These are phyloP conservation scores for Cephus sareptanus DNA, from an alignment of 2,888 invertebrate genomes.

Conservation along the genomic window DNA sequence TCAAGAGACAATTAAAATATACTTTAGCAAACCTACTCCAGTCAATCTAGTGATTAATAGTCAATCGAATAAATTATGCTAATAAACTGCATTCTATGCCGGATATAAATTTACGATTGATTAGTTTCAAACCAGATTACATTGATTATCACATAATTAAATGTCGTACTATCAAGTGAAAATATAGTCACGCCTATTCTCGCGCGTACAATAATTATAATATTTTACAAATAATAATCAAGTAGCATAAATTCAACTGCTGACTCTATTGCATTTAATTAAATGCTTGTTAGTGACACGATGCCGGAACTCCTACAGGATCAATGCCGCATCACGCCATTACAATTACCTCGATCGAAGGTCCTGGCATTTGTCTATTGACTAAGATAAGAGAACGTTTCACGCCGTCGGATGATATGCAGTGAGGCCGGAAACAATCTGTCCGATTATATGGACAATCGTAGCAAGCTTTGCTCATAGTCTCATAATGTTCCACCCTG, in stretches of 20 bases:
- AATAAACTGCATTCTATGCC: background rate
- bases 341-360: slow-evolving; percentile 77
- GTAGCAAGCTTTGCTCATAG: slow-evolving; percentile 90
- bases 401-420: slow-evolving; percentile 86
- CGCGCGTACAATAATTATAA: background rate
- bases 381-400: slow-evolving; percentile 80
- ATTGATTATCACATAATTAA: background rate
- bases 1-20: background rate
- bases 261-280: background rate
- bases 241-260: background rate
- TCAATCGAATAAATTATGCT: background rate
- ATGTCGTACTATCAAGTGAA: background rate
- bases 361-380: slow-evolving; percentile 90
- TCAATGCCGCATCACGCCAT: background rate
- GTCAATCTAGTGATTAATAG: background rate
- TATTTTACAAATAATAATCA: background rate
- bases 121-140: background rate
- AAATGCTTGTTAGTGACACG: too few species aligned
- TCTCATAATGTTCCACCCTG: slow-evolving; percentile 84
- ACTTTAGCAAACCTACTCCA: background rate
- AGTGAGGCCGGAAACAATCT: slow-evolving; percentile 83
- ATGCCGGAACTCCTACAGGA: background rate
- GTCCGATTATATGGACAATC: slow-evolving; percentile 80
- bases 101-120: background rate
- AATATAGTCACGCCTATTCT: background rate